These are phyloP conservation scores for Drosophila chauvacae DNA, from an alignment of 1,140 invertebrate genomes.

Conservation along the genomic window DNA sequence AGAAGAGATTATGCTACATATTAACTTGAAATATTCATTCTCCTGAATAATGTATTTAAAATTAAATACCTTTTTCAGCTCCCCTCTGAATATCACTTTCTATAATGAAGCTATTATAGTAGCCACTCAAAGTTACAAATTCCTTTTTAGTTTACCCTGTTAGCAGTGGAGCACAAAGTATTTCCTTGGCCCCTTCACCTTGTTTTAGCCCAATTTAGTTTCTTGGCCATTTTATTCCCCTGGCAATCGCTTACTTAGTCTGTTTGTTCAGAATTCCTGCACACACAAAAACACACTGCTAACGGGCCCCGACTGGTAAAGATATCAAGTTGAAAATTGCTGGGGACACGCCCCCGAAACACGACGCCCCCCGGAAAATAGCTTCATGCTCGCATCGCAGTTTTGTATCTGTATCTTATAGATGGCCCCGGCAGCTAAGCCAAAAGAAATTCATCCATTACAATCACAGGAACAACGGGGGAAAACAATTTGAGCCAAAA, in stretches of 20 bases:
- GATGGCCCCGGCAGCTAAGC: constrained; percentile 43
- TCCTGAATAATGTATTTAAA: too few species aligned
- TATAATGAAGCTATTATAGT: background rate
- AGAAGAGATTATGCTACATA: background rate
- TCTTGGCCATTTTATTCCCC: constrained; percentile 30
- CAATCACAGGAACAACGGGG: constrained; percentile 51
- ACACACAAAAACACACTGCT: constrained; percentile 6
- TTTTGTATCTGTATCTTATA: constrained; percentile 35
- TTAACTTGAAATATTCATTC: too few species aligned
- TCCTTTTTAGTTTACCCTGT: constrained; percentile 23
- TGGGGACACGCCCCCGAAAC: constrained; percentile 49
- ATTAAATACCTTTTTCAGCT: background rate
- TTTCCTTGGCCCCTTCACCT: constrained; percentile 1
- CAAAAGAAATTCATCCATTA: constrained; percentile 49
- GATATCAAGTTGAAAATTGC: constrained; percentile 63
- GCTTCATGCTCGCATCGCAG: constrained; percentile 29
- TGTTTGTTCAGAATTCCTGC: constrained; percentile 46
- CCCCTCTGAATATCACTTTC: background rate
- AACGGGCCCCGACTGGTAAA: constrained; percentile 36
- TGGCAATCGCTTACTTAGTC: constrained; percentile 43
- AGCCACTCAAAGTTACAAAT: constrained; percentile 28
- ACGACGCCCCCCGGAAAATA: constrained; percentile 38
- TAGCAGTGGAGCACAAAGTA: constrained; percentile 11
- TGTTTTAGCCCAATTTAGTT: constrained; percentile 10
- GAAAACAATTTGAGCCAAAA: constrained; percentile 49